phyloP scores from a whole-genome alignment of 2,113 vertebrate species.

The Cettia cetti region DNA sequence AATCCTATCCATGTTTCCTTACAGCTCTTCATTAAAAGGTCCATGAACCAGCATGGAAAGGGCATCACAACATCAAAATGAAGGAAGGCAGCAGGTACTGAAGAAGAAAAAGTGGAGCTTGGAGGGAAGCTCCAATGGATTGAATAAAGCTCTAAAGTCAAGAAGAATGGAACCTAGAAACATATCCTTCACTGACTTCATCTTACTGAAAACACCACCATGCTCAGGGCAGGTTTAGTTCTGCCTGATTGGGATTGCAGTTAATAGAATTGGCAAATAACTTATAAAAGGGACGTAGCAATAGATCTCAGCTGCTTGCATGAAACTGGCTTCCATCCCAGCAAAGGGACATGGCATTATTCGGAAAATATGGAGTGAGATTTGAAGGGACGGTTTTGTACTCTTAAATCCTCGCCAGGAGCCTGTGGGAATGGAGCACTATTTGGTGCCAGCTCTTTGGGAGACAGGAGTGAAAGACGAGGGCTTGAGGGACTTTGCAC shows the following conservation, averaged over 20 bases:
- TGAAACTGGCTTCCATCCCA: not conserved
- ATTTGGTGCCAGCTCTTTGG: not conserved
- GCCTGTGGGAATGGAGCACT: not conserved
- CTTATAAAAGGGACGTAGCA: not conserved
- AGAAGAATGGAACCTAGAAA: not conserved
- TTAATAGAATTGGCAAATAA: slow-evolving; percentile 8
- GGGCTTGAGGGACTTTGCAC: not conserved
- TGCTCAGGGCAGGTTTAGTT: not conserved
- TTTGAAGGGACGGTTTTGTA: not conserved
- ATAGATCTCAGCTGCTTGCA: not conserved
- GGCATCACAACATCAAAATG: not conserved
- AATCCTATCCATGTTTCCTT: not conserved
- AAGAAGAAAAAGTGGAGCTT: not conserved
- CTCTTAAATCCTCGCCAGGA: not conserved
- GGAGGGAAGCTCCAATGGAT: not conserved
- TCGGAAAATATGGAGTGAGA: not conserved
- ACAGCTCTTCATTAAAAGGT: not conserved
- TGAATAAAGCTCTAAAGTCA: not conserved
- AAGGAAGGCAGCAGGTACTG: not conserved
- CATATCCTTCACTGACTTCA: not conserved
- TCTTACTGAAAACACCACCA: not conserved
- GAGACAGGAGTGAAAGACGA: not conserved
- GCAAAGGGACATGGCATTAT: not conserved
- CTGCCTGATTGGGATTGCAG: not conserved
- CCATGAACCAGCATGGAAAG: not conserved